These are phyloP conservation scores for Megalops cyprinoides DNA, from an alignment of 2,797 vertebrate genomes.

Conservation along the genomic window DNA sequence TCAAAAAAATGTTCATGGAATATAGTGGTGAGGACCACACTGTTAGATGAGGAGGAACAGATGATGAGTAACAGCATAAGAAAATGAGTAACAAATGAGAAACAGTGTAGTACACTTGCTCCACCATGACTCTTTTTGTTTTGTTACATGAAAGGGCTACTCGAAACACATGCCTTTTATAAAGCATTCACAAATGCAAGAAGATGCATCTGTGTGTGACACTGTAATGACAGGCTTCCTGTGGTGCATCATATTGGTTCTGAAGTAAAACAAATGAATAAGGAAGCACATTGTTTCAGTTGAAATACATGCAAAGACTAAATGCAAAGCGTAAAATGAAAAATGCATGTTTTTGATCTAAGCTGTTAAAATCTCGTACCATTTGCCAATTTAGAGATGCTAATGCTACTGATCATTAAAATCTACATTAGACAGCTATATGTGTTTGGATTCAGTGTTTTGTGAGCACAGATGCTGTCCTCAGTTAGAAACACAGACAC, in stretches of 20 bases:
- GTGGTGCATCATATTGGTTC: not conserved
- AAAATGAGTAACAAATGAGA: not conserved
- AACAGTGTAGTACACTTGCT: not conserved
- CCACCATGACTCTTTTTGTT: not conserved
- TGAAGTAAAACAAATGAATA: conserved; percentile 23
- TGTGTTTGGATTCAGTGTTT: not conserved
- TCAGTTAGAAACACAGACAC: not conserved
- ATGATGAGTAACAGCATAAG: not conserved
- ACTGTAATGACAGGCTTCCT: not conserved
- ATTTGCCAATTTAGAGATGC: not conserved
- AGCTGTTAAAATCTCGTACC: not conserved
- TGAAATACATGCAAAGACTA: not conserved
- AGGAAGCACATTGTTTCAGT: not conserved
- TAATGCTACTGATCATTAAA: not conserved
- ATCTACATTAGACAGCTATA: not conserved
- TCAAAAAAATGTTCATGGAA: not conserved
- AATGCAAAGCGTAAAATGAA: not conserved
- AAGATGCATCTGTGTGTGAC: not conserved
- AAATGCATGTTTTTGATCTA: not conserved
- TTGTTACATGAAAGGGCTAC: not conserved
- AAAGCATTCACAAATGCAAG: not conserved
- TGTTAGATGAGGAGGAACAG: not conserved
- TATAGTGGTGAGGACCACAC: not conserved
- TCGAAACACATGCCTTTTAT: not conserved
- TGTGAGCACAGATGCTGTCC: too few relatives aligned